A percentile compares a stretch with the other conserved stretches of the same genome.
These are phyloP conservation scores for Eupithecia abbreviata DNA, from an alignment of 2,888 invertebrate genomes.

Conservation along the genomic window DNA sequence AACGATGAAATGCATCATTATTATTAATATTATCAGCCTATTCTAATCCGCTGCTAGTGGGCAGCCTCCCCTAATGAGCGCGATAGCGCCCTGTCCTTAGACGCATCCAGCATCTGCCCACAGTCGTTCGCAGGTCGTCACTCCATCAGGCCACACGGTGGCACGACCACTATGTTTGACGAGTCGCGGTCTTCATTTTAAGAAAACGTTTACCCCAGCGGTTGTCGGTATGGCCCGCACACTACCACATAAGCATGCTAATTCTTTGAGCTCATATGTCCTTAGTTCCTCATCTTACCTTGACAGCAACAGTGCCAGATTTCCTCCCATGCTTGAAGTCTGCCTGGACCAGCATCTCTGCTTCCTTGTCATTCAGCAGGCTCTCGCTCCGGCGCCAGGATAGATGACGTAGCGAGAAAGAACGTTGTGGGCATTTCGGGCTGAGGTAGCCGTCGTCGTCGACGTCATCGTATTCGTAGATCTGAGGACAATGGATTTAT, in stretches of 20 bases:
- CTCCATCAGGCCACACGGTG: neutral
- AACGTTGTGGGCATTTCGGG: slow-evolving; percentile 59
- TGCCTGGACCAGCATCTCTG: slow-evolving; percentile 60
- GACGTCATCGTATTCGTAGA: slow-evolving; percentile 85
- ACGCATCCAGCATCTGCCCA: neutral
- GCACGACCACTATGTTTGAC: neutral
- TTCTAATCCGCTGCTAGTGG: neutral
- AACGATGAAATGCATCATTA: neutral
- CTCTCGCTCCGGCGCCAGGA: slow-evolving; percentile 61
- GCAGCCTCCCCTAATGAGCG: neutral
- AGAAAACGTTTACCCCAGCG: neutral
- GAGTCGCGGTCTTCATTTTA: neutral
- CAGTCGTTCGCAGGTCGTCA: neutral
- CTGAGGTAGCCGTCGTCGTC: slow-evolving; percentile 75
- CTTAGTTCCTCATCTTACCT: slow-evolving; percentile 51
- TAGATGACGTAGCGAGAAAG: slow-evolving; percentile 51
- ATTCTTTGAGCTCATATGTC: neutral
- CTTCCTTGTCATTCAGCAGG: slow-evolving; percentile 63
- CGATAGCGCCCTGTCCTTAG: neutral
- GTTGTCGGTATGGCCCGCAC: neutral
- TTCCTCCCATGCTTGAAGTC: slow-evolving; percentile 40
- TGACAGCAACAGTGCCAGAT: slow-evolving; percentile 56
- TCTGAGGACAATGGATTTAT: slow-evolving; percentile 58
- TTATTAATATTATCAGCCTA: neutral
- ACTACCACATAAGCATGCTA: neutral